phyloP scores from a whole-genome alignment of 2,113 vertebrate species.

The Glaucidium brasilianum region DNA sequence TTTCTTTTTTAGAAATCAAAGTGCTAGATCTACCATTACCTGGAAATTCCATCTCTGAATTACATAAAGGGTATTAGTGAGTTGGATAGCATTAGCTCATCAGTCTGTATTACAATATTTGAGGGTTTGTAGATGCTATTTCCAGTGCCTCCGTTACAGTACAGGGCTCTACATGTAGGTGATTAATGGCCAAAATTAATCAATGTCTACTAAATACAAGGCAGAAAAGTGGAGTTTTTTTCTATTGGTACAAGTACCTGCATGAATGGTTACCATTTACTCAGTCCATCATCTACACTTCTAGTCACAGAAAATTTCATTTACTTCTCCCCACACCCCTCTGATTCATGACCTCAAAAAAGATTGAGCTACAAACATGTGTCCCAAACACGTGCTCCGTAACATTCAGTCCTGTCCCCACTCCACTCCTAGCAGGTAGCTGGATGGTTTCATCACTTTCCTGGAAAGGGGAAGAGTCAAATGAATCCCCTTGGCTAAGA shows the following conservation, averaged over 20 bases:
- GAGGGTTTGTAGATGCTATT: background rate
- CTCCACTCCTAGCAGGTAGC: background rate
- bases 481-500: background rate
- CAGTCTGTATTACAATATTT: background rate
- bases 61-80: background rate
- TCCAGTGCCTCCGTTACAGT: background rate
- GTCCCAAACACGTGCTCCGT: rapidly evolving
- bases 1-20: background rate
- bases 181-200: background rate
- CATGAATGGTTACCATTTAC: background rate
- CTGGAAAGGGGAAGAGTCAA: background rate
- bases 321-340: background rate
- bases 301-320: background rate
- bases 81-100: background rate
- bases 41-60: background rate
- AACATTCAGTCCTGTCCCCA: background rate
- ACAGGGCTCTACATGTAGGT: background rate
- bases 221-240: background rate
- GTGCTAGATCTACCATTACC: background rate
- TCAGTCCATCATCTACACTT: background rate
- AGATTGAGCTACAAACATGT: background rate
- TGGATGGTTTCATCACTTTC: background rate
- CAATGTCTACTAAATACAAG: background rate
- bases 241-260: background rate
- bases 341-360: background rate